phyloP scores from a whole-genome alignment of 2,888 invertebrate species.

The Eupeodes luniger region DNA sequence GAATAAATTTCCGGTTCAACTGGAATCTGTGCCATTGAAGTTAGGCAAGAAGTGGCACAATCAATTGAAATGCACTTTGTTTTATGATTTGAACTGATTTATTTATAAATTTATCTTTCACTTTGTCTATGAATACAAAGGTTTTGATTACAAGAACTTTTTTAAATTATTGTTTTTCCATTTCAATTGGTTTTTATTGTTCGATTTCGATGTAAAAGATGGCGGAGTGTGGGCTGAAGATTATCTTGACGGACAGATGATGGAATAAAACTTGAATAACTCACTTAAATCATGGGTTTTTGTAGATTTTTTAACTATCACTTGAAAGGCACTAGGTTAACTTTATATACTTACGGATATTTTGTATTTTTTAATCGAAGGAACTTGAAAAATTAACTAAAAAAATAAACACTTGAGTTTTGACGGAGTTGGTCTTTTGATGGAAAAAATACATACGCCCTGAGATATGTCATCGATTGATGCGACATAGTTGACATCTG shows the following conservation, averaged over 20 bases:
- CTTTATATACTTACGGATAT: slow-evolving; percentile 69
- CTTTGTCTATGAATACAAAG: slow-evolving; percentile 23
- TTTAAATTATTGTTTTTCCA: slow-evolving; percentile 31
- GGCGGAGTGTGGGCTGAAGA: slow-evolving; percentile 72
- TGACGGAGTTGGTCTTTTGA: slow-evolving; percentile 69
- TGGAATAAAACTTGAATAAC: slow-evolving; percentile 43
- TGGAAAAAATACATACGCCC: slow-evolving; percentile 74
- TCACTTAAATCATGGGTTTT: slow-evolving; percentile 31
- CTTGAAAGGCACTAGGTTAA: slow-evolving; percentile 52
- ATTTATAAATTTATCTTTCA: background rate
- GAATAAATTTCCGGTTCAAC: slow-evolving; percentile 74
- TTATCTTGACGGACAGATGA: slow-evolving; percentile 61
- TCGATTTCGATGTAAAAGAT: slow-evolving; percentile 52
- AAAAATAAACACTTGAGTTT: slow-evolving; percentile 73
- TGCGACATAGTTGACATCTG: slow-evolving; percentile 55
- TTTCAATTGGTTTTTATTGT: slow-evolving; percentile 31
- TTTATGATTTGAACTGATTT: slow-evolving; percentile 5
- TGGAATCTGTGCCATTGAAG: slow-evolving; percentile 54
- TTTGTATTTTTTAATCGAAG: slow-evolving; percentile 51
- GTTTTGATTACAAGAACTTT: slow-evolving; percentile 33
- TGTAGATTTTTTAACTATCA: background rate
- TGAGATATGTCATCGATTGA: slow-evolving; percentile 74
- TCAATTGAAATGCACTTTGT: slow-evolving; percentile 4
- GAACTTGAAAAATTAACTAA: slow-evolving; percentile 69
- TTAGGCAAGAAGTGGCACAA: background rate